Percentiles rank a stretch among this genome's conserved stretches.
phyloP scores from a whole-genome alignment of 2,113 vertebrate species.

The Tupaia chinensis region DNA sequence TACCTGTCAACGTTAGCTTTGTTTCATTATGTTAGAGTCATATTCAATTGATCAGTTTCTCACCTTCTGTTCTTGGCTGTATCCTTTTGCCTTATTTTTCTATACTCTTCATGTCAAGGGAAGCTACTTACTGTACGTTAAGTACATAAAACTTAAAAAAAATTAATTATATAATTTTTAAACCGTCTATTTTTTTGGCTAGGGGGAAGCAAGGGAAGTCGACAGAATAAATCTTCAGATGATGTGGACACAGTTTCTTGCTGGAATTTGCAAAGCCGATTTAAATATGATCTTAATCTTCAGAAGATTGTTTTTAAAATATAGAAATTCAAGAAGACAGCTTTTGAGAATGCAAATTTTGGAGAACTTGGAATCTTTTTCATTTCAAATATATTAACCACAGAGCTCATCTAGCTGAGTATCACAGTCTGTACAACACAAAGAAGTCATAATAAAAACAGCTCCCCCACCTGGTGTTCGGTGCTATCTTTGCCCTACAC shows the following conservation, averaged over 20 bases:
- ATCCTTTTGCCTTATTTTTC: neutral
- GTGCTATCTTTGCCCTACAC: neutral
- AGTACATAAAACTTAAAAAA: neutral
- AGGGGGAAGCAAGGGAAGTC: constrained; percentile 73
- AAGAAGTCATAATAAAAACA: constrained; percentile 68
- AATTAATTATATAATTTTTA: neutral
- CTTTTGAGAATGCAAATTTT: constrained; percentile 63
- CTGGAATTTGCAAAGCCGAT: constrained; percentile 78
- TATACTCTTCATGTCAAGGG: neutral
- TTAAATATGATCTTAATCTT: constrained; percentile 66
- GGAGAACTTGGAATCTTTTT: constrained; percentile 65
- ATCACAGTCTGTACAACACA: neutral
- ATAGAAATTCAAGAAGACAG: constrained; percentile 73
- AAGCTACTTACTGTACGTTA: neutral
- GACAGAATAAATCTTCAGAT: constrained; percentile 46
- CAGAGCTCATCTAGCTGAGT: constrained; percentile 16
- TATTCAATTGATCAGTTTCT: neutral
- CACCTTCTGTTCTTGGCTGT: neutral
- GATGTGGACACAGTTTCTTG: constrained; percentile 69
- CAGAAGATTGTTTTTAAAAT: constrained; percentile 73
- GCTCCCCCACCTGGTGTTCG: constrained; percentile 29
- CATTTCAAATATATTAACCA: constrained; percentile 60
- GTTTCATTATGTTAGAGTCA: neutral
- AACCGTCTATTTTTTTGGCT: constrained; percentile 74
- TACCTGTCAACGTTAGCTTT: neutral